Conservation (phyloP, 2,113 vertebrate species). For the Sceloporus undulatus region DNA sequence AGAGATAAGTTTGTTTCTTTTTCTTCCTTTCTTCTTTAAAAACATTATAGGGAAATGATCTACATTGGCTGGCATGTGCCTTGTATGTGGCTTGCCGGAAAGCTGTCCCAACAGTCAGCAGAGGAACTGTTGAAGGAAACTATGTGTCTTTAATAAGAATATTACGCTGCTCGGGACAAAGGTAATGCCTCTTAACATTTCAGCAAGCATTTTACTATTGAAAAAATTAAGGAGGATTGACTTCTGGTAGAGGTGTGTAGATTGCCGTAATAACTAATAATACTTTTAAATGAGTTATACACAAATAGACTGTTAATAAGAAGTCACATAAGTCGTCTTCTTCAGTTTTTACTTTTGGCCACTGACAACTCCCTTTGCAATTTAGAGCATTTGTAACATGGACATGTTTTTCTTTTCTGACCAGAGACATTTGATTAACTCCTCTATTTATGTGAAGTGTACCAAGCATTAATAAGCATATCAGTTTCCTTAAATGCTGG, state of each 20-base stretch:
- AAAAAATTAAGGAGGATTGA: too few species aligned
- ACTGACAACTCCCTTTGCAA: neutral
- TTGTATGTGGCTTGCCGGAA: constrained; percentile 95
- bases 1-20: neutral
- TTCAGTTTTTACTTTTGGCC: neutral
- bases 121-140: constrained; percentile 91
- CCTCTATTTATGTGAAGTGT: neutral
- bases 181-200: constrained; percentile 75
- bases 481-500: neutral
- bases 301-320: neutral
- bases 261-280: neutral
- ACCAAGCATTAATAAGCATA: neutral
- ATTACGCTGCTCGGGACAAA: constrained; percentile 89
- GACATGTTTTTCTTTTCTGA: neutral
- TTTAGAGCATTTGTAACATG: neutral
- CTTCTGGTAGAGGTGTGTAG: neutral
- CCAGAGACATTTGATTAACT: neutral
- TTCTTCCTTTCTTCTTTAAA: constrained; percentile 33
- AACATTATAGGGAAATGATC: constrained; percentile 87
- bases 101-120: constrained; percentile 88
- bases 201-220: neutral
- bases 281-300: neutral
- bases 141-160: constrained; percentile 94
- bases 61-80: constrained; percentile 94
- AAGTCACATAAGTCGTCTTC: neutral